Base-by-base conservation (phyloP, 2,888 invertebrate species). In the Dexiosoma caninum region DNA sequence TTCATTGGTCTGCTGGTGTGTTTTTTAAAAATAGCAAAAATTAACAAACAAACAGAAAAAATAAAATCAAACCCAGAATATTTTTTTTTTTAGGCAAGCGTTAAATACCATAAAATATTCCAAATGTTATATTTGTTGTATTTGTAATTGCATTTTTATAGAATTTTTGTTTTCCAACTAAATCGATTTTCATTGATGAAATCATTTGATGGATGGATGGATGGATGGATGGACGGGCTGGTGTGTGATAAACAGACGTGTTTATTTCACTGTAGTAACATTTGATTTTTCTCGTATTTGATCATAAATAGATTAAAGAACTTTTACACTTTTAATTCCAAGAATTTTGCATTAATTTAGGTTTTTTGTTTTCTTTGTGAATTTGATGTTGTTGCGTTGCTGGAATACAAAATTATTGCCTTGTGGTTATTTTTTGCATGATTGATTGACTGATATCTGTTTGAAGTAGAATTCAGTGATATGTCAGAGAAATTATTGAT, bases 201-300 rank as follows among this genome's bases (percentile, higher is more conserved):
- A 81, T 77, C 57, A 40, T 72, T 81, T 77, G 77, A 81, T 81
- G 60, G 80, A 80, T 76, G 46, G 53, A 67, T 76, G 76, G 77
- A 81, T 81, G 60, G 80, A 80, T 76, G 46, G 53, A 67, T 76
- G 76, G 66, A 60, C 60, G 51, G 60, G 66, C 37, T 44, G 32
- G 42, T 75, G 67, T 40, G 46, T 72, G 66, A 55, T 77, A 71
- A 55, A 60, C 71, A 46, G 71, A 77, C 44, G 55, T 77, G 77
- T 77, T 81, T 81, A 81, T 77, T 71, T 77, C 62, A 49, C 71
- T 76, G 35, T 70, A 59, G 30, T 32, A 59, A 60, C 46, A 60
- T 71, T 64, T 55, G 2, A 27, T 74, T 55, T n/a, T 64, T 66
- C 37, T 49, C 46, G 16, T 57, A n/a, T 76, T 80, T 71, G 80